phyloP scores from a whole-genome alignment of 2,888 invertebrate species.

The Cryptus viduatorius region DNA sequence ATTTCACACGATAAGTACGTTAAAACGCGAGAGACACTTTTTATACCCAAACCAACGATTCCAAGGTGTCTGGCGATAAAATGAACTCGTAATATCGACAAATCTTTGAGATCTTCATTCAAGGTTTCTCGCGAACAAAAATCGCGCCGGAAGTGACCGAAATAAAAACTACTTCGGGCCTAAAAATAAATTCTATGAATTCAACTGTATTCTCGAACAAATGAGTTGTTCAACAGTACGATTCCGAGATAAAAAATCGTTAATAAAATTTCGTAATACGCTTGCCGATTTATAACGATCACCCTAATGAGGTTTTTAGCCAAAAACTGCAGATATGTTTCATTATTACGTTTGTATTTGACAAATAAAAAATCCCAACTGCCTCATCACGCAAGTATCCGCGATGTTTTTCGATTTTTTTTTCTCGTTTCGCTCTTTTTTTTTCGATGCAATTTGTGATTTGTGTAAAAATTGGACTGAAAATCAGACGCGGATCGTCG shows the following conservation, averaged over 20 bases:
- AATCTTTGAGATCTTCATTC: constrained; percentile 6
- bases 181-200: neutral
- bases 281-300: too few relatives aligned
- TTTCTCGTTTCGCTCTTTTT: neutral
- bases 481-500: neutral
- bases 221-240: neutral
- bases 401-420: neutral
- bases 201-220: neutral
- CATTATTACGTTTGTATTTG: too few relatives aligned
- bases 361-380: too few relatives aligned
- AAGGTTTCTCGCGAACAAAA: constrained; percentile 1
- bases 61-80: constrained; percentile 21
- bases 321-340: too few relatives aligned
- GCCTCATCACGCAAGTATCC: too few relatives aligned
- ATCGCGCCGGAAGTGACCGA: neutral
- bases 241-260: too few relatives aligned
- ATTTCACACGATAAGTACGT: neutral
- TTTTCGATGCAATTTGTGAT: constrained; percentile 11
- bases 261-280: too few relatives aligned
- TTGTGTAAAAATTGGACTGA: neutral
- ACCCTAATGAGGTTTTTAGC: too few relatives aligned
- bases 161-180: neutral
- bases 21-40: neutral
- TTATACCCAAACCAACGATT: neutral
- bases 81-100: constrained; percentile 6